Conservation (phyloP, 2,113 vertebrate genomes). For the Thryonomys swinderianus region DNA sequence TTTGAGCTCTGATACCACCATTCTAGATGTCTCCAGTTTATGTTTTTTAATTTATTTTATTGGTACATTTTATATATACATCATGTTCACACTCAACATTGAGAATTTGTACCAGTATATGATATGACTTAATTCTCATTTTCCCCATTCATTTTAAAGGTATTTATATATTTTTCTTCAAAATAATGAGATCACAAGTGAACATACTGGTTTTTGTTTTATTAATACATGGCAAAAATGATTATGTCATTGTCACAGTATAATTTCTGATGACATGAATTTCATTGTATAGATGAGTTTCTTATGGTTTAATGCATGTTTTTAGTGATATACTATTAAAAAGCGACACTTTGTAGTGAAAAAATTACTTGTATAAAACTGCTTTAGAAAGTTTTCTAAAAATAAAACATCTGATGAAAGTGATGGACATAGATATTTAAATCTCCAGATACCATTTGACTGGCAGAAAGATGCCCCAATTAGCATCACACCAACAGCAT, state of each 20-base stretch:
- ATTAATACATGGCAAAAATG: neutral
- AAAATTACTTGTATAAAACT: neutral
- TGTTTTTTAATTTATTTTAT: no score
- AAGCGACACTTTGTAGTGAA: neutral
- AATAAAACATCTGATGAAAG: neutral
- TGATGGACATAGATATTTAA: neutral
- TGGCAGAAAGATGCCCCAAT: neutral
- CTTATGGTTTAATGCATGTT: neutral
- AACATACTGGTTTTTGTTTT: neutral
- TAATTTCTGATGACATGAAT: conserved; percentile 8
- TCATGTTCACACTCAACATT: no score
- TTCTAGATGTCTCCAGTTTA: neutral
- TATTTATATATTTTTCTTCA: conserved; percentile 34
- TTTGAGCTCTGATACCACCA: neutral
- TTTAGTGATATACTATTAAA: neutral
- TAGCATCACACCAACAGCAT: neutral
- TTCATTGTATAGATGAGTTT: neutral
- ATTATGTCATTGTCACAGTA: neutral
- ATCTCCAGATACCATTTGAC: neutral
- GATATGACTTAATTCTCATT: no score
- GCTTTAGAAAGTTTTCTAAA: conserved; percentile 13
- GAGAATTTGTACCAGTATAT: no score
- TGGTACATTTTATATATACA: no score
- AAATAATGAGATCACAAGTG: neutral
- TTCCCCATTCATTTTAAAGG: neutral